Evolutionary conservation across 1,140 invertebrate species (phyloP).

Genomic region (Bicyclus anynana): DNA sequence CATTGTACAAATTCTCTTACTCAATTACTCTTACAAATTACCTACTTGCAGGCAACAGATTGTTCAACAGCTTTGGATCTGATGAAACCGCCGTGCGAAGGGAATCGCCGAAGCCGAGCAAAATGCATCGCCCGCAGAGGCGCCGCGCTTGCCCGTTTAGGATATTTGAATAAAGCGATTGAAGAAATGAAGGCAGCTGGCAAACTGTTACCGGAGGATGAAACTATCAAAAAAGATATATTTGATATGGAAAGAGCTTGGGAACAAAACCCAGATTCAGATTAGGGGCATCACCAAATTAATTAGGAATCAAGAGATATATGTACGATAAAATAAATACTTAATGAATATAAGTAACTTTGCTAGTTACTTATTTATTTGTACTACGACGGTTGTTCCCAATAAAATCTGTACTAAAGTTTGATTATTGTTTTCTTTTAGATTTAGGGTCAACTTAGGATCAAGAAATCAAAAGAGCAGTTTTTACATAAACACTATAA

Average conservation of each 20-base stretch:
- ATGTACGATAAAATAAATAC: too few relatives aligned
- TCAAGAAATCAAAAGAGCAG: not conserved
- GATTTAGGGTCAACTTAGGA: too few relatives aligned
- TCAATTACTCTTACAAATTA: not conserved
- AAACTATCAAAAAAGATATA: conserved; percentile 68
- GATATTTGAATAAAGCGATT: conserved; percentile 84
- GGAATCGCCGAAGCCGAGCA: conserved; percentile 83
- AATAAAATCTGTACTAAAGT: too few relatives aligned
- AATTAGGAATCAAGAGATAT: too few relatives aligned
- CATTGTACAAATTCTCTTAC: too few relatives aligned
- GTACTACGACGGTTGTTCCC: too few relatives aligned
- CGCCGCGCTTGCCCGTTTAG: conserved; percentile 83
- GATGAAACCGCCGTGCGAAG: conserved; percentile 82
- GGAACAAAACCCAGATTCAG: conserved; percentile 75
- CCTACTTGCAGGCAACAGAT: conserved; percentile 60
- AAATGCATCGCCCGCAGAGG: conserved; percentile 85
- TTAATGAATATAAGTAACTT: too few relatives aligned
- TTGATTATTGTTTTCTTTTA: too few relatives aligned
- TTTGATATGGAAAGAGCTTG: conserved; percentile 72
- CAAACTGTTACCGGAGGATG: conserved; percentile 77
- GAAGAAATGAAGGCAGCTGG: conserved; percentile 85
- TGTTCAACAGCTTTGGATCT: conserved; percentile 83
- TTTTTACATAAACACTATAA: conserved; percentile 18
- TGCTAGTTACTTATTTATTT: too few relatives aligned
- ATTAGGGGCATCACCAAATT: conserved; percentile 38